These are phyloP conservation scores for Gymnocheta viridis DNA, from an alignment of 2,888 invertebrate genomes.

Conservation along the genomic window DNA sequence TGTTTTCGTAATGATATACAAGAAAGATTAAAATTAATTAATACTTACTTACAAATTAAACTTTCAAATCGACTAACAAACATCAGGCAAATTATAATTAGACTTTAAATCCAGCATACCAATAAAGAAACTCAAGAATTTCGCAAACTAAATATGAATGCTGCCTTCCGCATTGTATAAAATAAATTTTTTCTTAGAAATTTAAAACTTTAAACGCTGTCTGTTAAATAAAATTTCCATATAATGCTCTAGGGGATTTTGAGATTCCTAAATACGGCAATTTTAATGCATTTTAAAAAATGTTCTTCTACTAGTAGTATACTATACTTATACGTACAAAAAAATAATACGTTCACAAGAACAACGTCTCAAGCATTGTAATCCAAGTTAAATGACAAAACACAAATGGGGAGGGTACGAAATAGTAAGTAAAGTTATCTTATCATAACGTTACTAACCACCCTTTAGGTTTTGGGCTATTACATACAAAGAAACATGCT, in stretches of 20 bases:
- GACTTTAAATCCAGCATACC: background rate
- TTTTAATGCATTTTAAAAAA: conserved; percentile 60
- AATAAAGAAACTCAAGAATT: background rate
- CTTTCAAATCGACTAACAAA: background rate
- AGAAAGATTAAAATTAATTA: background rate
- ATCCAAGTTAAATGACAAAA: conserved; percentile 45
- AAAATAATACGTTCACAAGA: conserved; percentile 6
- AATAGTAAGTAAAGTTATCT: conserved; percentile 45
- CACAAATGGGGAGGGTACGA: conserved; percentile 38
- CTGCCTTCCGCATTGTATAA: background rate
- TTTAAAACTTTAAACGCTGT: conserved; percentile 13
- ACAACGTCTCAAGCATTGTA: conserved; percentile 34
- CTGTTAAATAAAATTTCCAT: conserved; percentile 37
- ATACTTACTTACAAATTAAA: background rate
- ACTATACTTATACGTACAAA: background rate
- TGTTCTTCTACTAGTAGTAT: background rate
- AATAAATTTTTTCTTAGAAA: conserved; percentile 26
- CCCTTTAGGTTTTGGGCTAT: conserved; percentile 42
- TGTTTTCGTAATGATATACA: background rate
- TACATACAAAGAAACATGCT: conserved; percentile 40
- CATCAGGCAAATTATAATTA: background rate
- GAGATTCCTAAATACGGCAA: conserved; percentile 41
- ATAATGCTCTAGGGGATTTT: conserved; percentile 53
- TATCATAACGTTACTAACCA: conserved; percentile 46
- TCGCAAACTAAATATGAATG: background rate